phyloP scores from a whole-genome alignment of 2,888 invertebrate species.

The Athalia circularis region DNA sequence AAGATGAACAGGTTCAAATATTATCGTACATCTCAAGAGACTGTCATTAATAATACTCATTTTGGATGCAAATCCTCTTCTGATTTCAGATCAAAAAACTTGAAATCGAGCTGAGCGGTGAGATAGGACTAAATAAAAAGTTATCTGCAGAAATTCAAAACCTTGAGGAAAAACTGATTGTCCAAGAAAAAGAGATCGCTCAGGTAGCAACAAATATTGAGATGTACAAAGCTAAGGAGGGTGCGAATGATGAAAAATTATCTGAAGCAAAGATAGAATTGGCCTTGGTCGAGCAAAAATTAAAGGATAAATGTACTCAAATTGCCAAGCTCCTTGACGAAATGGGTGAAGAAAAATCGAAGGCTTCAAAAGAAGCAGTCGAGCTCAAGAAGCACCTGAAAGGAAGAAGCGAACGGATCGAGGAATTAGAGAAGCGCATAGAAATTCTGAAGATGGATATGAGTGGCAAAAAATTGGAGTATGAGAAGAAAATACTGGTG shows the following conservation, averaged over 20 bases:
- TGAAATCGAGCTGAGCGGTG: not conserved
- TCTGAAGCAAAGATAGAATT: constrained; percentile 46
- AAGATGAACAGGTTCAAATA: constrained; percentile 20
- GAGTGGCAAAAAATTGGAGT: not conserved
- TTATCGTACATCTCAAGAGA: not conserved
- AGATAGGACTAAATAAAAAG: not conserved
- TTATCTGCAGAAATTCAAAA: constrained; percentile 32
- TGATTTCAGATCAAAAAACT: constrained; percentile 1
- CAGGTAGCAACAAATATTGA: not conserved
- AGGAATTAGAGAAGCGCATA: not conserved
- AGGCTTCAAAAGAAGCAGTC: constrained; percentile 13
- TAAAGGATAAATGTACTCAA: constrained; percentile 45
- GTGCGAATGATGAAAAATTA: constrained; percentile 40
- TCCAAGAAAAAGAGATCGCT: constrained; percentile 24
- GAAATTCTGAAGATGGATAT: not conserved
- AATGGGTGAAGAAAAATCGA: constrained; percentile 5
- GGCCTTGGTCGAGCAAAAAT: constrained; percentile 45
- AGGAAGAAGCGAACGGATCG: constrained; percentile 19
- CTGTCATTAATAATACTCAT: too few species aligned
- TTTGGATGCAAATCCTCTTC: too few species aligned
- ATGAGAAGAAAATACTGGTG: constrained; percentile 6
- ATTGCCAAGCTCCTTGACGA: constrained; percentile 17
- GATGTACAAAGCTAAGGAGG: constrained; percentile 24
- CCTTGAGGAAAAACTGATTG: constrained; percentile 40
- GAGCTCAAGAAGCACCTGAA: constrained; percentile 41